Percentiles rank a stretch among this genome's conserved stretches.
Conservation (phyloP, 2,888 invertebrate genomes). For the Acrobasis repandana region DNA sequence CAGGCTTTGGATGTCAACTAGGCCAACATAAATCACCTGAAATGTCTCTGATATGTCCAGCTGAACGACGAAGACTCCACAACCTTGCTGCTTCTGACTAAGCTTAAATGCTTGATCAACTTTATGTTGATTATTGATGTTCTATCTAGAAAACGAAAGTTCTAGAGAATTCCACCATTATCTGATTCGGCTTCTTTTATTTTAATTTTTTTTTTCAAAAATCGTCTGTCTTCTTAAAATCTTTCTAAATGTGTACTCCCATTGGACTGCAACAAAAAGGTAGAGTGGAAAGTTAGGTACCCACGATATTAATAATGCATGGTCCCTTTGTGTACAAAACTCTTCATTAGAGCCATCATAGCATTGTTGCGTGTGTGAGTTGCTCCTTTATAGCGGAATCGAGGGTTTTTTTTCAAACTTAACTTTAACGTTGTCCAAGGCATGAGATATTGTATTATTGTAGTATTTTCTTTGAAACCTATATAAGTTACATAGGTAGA, state of each 20-base stretch:
- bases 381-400: slow-evolving; percentile 56
- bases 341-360: slow-evolving; percentile 79
- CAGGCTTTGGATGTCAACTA: too few species aligned
- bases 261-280: neutral
- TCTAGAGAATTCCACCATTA: too few species aligned
- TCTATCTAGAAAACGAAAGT: too few species aligned
- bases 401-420: slow-evolving; percentile 47
- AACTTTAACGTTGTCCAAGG: slow-evolving; percentile 37
- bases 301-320: slow-evolving; percentile 72
- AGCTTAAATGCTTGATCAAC: too few species aligned
- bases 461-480: neutral
- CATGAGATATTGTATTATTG: neutral
- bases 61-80: too few species aligned
- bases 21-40: too few species aligned
- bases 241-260: neutral
- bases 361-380: slow-evolving; percentile 65
- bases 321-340: slow-evolving; percentile 76
- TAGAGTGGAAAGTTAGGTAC: slow-evolving; percentile 44
- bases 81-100: too few species aligned
- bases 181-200: too few species aligned
- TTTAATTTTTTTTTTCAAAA: too few species aligned
- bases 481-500: neutral
- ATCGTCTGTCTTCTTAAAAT: neutral
- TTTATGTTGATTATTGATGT: too few species aligned
- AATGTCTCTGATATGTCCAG: too few species aligned